Conservation (phyloP, 2,113 vertebrate genomes). For the Microcebus tavaratra region DNA sequence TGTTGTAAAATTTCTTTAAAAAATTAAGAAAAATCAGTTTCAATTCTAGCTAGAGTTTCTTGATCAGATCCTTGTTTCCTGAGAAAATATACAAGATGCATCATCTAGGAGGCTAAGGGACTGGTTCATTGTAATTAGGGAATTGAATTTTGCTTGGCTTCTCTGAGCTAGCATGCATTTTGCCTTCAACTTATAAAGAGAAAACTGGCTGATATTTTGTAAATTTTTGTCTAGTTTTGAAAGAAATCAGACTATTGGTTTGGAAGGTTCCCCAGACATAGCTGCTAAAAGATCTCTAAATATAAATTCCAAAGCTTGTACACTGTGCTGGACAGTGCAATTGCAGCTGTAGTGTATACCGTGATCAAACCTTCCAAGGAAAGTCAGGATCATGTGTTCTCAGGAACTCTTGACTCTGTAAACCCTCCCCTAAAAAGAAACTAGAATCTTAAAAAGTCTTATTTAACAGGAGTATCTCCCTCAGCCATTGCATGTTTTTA, state of each 20-base stretch:
- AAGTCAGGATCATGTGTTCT: neutral
- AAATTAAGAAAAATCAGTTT: neutral
- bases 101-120: neutral
- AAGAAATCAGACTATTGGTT: slow-evolving; percentile 41
- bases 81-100: neutral
- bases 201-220: neutral
- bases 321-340: neutral
- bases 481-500: neutral
- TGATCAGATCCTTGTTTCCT: neutral
- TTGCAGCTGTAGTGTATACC: too few relatives aligned
- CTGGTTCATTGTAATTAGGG: neutral
- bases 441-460: neutral
- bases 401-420: neutral
- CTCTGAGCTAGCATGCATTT: neutral
- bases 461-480: neutral
- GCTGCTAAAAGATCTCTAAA: neutral
- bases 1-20: neutral
- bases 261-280: neutral
- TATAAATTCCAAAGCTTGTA: slow-evolving; percentile 3
- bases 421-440: neutral
- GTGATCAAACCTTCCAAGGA: neutral
- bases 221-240: neutral
- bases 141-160: slow-evolving; percentile 5
- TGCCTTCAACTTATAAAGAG: slow-evolving; percentile 20
- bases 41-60: neutral